phyloP scores from a whole-genome alignment of 2,888 invertebrate species.

The Eumerus sabulonum region DNA sequence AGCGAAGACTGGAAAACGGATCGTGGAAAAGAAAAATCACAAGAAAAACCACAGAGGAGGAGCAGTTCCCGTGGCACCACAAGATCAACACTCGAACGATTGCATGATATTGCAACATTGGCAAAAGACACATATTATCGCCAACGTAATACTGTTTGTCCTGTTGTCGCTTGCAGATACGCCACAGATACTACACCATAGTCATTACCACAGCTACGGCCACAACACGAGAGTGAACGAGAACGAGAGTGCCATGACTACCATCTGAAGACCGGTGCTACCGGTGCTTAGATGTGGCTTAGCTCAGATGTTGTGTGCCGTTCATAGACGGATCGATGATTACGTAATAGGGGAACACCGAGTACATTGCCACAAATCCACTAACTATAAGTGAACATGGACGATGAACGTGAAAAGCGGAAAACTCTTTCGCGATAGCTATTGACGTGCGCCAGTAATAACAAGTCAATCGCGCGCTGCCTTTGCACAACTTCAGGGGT shows the following conservation, averaged over 20 bases:
- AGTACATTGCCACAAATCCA: slow-evolving; percentile 57
- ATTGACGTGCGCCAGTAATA: no score
- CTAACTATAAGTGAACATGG: slow-evolving; percentile 47
- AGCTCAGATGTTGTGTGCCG: slow-evolving; percentile 15
- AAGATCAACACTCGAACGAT: slow-evolving; percentile 63
- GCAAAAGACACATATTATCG: slow-evolving; percentile 60
- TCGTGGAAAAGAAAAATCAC: slow-evolving; percentile 20
- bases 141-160: slow-evolving; percentile 61
- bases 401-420: slow-evolving; percentile 79
- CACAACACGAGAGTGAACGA: slow-evolving; percentile 14
- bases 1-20: no score
- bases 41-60: slow-evolving; percentile 49
- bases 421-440: slow-evolving; percentile 73
- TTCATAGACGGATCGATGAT: slow-evolving; percentile 6
- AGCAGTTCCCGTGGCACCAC: slow-evolving; percentile 52
- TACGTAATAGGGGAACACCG: slow-evolving; percentile 45
- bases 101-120: slow-evolving; percentile 65
- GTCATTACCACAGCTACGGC: slow-evolving; percentile 2
- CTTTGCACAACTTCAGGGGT: no score
- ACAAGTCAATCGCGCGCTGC: no score
- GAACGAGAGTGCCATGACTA: slow-evolving; percentile 21
- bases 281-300: slow-evolving; percentile 45
- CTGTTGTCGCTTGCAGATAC: slow-evolving; percentile 39
- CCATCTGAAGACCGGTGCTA: slow-evolving; percentile 55
- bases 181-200: neutral